Conservation (phyloP, 2,888 invertebrate genomes). For the Sinodicranocentrus sp. region DNA sequence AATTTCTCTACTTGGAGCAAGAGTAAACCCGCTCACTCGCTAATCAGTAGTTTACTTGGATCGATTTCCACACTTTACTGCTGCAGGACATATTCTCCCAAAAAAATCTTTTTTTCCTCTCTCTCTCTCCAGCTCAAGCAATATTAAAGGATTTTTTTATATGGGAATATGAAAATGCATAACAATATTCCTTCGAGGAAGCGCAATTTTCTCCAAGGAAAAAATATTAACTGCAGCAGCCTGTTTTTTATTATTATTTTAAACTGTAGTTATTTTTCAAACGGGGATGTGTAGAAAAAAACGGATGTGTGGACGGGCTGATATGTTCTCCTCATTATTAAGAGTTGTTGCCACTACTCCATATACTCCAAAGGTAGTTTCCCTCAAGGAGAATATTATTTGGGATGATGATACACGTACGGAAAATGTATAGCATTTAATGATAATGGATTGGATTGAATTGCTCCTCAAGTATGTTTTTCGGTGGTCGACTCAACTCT, state of each 20-base stretch:
- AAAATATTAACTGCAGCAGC: background rate
- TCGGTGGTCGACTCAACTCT: too few species aligned
- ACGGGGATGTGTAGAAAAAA: background rate
- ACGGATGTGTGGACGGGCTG: background rate
- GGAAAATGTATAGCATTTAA: constrained; percentile 66
- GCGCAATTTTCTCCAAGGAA: constrained; percentile 47
- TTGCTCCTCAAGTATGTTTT: constrained; percentile 26
- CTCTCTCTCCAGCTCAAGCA: background rate
- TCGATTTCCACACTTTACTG: constrained; percentile 1
- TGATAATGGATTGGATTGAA: constrained; percentile 68
- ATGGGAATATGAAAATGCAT: too few species aligned
- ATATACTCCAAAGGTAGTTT: too few species aligned
- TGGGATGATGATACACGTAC: background rate
- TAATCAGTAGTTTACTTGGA: constrained; percentile 37
- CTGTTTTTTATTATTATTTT: background rate
- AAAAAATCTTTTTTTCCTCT: too few species aligned
- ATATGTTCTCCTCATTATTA: too few species aligned
- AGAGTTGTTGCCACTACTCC: too few species aligned
- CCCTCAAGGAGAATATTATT: constrained; percentile 39
- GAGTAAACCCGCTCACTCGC: constrained; percentile 11
- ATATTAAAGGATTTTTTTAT: too few species aligned
- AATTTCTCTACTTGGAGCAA: background rate
- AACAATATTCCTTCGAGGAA: constrained; percentile 44
- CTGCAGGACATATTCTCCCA: constrained; percentile 21
- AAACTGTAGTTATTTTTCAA: too few species aligned